Evolutionary conservation across 2,113 vertebrate genomes (phyloP), one percentile per base, ranked within the genome.

Genomic region (Colossoma macropomum): DNA sequence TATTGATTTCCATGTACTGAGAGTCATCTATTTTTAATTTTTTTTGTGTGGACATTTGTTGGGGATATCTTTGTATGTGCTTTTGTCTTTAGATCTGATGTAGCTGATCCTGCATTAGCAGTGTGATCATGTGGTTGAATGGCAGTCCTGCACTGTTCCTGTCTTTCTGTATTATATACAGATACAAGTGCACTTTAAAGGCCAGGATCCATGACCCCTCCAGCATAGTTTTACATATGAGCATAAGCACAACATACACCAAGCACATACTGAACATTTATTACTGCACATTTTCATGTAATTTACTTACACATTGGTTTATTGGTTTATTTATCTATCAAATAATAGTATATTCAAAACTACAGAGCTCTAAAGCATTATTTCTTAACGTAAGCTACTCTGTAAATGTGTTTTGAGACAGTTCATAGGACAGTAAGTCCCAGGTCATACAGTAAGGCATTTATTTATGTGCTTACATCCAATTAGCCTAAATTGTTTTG

Each of bases 141-240:
- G 19, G 4, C 63, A 50, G 19, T 68, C 50, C 62, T 68, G 38
- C 28, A 52, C 62, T 68, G 77, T 52, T 79, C 13, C 50, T 30
- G 21, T 28, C 9, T 25, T 41, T 52, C 48, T 50, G 77, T 32
- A 30, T 69, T 69, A 68, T 15, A 32, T 34, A 71, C 68, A 71
- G 68, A 71, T 68, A 69, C 21, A 77, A 69, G 77, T 79, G 77
- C 77, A 79, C 77, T 79, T 79, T 68, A 34, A 32, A 41, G 63
- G 63, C 63, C 77, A 68, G 27, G 63, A 69, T 79, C 17, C 7
- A 23, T 52, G 30, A 48, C 63, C 63, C 62, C 28, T 76, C 17
- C 21, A 60, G 1, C 16, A 60, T 59, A 21, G 19, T 56, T 1
- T 17, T 56, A 50, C 52, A 1, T 56, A 56, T 17, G 21, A 23